Base-by-base conservation (phyloP, 2,797 vertebrate species). In the Anguilla marmorata region DNA sequence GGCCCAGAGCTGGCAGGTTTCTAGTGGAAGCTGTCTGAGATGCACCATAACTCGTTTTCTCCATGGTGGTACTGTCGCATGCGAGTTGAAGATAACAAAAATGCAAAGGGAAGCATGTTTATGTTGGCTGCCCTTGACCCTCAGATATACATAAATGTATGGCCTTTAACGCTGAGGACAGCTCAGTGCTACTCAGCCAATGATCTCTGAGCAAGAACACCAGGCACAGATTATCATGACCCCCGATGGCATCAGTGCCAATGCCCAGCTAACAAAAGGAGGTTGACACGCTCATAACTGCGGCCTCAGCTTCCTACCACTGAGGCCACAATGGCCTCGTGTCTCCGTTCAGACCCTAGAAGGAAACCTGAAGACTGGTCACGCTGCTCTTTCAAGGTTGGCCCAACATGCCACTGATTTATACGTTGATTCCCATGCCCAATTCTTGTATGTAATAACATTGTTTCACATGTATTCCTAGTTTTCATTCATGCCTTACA, bases 21-120 rank as follows among this genome's bases (percentile, higher is more conserved):
- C 12, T 4, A 76, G 27, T 14, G 5, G 72, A 76, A 76, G 24
- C 24, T 3, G 2, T 58, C 56, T 19, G 16, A 19, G 63, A 69
- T 69, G 63, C 63, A 27, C 24, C n/a, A 27, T 27, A 27, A 69
- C 63, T 69, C 4, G 27, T 58, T 80, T 14, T 24, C 7, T 56
- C 52, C n/a, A 4, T 54, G 86, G 86, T 30, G 87, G 87, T 58
- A 30, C 27, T 83, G 30, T 7, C 41, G 41, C 19, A 12, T 72
- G 85, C 63, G 30, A 83, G 79, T 85, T 16, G 88, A 85, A 88
- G 89, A 89, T 85, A 89, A 91, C 86, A 87, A 90, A 91, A 84
- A 84, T 48, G 58, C 30, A 56, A 66, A 82, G 56, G 30, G n/a
- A 16, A 27, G 50, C 27, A 63, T 30, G 8, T 52, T 27, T 27